Conservation (phyloP, 1,140 invertebrate species). For the Charaxes varanes region DNA sequence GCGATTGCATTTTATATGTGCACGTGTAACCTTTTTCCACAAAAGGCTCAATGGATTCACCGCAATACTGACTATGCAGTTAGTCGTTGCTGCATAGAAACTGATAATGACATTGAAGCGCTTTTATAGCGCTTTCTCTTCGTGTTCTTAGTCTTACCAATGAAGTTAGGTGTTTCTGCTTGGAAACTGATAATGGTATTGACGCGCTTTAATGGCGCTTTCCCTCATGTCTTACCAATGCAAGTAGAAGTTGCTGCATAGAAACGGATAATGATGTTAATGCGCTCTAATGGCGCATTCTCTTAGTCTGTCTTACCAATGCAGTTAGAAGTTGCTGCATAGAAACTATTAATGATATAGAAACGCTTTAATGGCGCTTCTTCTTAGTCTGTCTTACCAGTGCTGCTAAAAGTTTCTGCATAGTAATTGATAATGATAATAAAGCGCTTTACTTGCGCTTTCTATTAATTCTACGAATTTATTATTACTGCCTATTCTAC, state of each 20-base stretch:
- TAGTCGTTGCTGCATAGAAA: conserved; percentile 15
- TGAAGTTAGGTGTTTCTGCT: conserved; percentile 13
- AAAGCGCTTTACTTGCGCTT: conserved; percentile 16
- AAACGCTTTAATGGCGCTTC: conserved; percentile 1
- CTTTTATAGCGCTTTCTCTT: too few species aligned
- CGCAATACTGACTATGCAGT: conserved; percentile 21
- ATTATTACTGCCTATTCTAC: too few species aligned
- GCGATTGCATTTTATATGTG: conserved; percentile 26
- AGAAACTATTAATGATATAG: too few species aligned
- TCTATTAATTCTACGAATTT: too few species aligned
- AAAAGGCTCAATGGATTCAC: conserved; percentile 32
- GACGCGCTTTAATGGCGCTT: conserved; percentile 1
- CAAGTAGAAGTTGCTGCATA: conserved; percentile 15
- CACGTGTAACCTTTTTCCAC: conserved; percentile 55
- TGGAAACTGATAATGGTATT: too few species aligned
- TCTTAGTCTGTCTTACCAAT: too few species aligned
- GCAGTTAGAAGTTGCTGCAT: conserved; percentile 14
- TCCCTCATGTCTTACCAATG: too few species aligned
- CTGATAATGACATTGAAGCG: conserved; percentile 9
- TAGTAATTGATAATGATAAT: conserved; percentile 9
- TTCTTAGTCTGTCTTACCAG: too few species aligned
- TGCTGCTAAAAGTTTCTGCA: conserved; percentile 14
- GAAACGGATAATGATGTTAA: conserved; percentile 9
- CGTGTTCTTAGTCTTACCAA: too few species aligned
- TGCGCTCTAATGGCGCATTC: too few species aligned